Evolutionary conservation across 1,140 invertebrate genomes (phyloP).

Genomic region (Triops cancriformis): DNA sequence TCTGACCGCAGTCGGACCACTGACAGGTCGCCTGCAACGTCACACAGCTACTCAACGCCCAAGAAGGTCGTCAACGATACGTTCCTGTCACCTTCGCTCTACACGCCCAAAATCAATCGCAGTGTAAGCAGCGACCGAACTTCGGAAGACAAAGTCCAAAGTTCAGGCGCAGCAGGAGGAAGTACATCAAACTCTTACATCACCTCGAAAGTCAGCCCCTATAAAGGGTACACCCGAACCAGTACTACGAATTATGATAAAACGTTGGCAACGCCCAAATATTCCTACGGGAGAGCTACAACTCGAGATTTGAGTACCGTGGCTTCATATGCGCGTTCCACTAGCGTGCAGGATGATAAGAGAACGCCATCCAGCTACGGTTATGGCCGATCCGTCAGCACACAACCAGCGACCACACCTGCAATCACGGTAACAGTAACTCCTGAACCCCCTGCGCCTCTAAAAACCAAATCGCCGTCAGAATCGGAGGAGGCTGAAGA

Average conservation of each 20-base stretch:
- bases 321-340: not conserved
- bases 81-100: conserved; percentile 20
- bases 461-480: not conserved
- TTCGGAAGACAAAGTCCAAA: not conserved
- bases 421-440: not conserved
- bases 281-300: not conserved
- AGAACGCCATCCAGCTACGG: not conserved
- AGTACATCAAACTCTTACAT: not conserved
- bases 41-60: conserved; percentile 14
- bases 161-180: not conserved
- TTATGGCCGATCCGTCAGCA: conserved; percentile 9
- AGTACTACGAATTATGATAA: not conserved
- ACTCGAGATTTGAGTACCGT: conserved; percentile 20
- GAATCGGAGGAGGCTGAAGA: conserved; percentile 15
- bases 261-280: conserved; percentile 17
- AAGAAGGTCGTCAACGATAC: conserved; percentile 16
- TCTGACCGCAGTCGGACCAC: conserved; percentile 8
- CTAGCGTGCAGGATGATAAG: not conserved
- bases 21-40: conserved; percentile 2
- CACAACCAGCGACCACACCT: not conserved
- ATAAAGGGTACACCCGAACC: conserved; percentile 21
- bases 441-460: not conserved
- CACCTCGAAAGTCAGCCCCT: conserved; percentile 14
- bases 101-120: conserved; percentile 13
- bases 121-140: conserved; percentile 21